Conservation (phyloP, 2,113 vertebrate species). For the Lucifuga dentata region DNA sequence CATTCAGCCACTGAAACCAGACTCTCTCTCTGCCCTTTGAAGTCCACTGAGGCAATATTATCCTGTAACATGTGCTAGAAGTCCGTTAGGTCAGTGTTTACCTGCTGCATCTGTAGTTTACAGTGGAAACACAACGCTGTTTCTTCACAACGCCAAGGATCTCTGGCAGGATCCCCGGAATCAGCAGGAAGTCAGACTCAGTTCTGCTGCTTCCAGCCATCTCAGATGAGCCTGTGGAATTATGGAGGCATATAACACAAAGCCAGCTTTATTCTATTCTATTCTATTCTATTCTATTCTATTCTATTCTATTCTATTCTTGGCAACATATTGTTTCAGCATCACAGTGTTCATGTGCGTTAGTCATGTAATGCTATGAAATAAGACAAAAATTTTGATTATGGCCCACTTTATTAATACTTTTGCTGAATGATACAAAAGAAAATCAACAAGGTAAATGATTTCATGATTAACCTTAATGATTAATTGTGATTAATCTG, state of each 20-base stretch:
- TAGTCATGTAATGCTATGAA: too few relatives aligned
- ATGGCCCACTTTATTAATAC: too few relatives aligned
- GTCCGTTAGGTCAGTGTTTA: conserved; percentile 56
- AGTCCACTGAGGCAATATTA: conserved; percentile 69
- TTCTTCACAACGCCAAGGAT: conserved; percentile 1
- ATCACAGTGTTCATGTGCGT: too few relatives aligned
- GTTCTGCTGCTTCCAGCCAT: conserved; percentile 27
- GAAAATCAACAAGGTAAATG: too few relatives aligned
- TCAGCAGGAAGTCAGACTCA: conserved; percentile 8
- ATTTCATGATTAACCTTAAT: too few relatives aligned
- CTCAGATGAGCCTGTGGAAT: conserved; percentile 1
- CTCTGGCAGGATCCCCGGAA: conserved; percentile 24
- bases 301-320: too few relatives aligned
- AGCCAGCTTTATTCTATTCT: background rate
- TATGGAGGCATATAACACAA: background rate
- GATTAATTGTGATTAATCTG: too few relatives aligned
- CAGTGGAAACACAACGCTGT: conserved; percentile 27
- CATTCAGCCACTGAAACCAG: conserved; percentile 37
- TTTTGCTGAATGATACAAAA: too few relatives aligned
- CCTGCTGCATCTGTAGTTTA: conserved; percentile 22
- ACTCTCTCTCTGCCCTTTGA: conserved; percentile 50
- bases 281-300: background rate
- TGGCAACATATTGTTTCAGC: too few relatives aligned
- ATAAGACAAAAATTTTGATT: too few relatives aligned
- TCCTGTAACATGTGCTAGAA: conserved; percentile 51